Evolutionary conservation across 2,113 vertebrate genomes (phyloP).

Genomic region (Gasterosteus aculeatus): DNA sequence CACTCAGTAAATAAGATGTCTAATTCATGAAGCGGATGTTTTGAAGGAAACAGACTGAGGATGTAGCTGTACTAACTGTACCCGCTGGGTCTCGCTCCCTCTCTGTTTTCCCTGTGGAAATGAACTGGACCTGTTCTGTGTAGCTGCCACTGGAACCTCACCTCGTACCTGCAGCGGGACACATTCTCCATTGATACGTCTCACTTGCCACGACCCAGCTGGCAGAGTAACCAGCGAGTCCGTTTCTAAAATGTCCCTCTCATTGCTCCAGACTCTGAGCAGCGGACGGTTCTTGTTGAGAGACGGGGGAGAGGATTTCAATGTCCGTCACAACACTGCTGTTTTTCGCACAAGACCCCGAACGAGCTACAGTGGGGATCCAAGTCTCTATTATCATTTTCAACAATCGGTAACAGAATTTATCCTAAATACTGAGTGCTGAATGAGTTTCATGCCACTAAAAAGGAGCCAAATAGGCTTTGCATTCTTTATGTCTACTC

Average conservation of each 20-base stretch:
- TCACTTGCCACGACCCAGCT: conserved; percentile 36
- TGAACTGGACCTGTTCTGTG: conserved; percentile 69
- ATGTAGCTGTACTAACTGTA: conserved; percentile 70
- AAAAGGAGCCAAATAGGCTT: conserved; percentile 5
- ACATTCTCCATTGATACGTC: conserved; percentile 66
- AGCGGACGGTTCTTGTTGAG: conserved; percentile 6
- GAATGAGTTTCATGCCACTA: neutral
- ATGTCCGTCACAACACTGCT: conserved; percentile 25
- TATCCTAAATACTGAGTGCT: neutral
- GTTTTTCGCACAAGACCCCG: conserved; percentile 10
- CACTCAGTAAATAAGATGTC: conserved; percentile 77
- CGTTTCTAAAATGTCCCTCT: conserved; percentile 33
- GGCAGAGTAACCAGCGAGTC: conserved; percentile 34
- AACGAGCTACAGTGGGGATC: neutral
- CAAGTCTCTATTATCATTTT: neutral
- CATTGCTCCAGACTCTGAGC: conserved; percentile 41
- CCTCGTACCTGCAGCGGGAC: conserved; percentile 64
- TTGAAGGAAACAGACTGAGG: conserved; percentile 83
- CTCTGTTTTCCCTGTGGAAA: conserved; percentile 60
- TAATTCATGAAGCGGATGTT: conserved; percentile 86
- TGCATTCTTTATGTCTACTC: conserved; percentile 28
- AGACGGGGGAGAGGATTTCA: conserved; percentile 6
- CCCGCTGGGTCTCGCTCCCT: conserved; percentile 47
- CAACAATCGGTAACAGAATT: neutral
- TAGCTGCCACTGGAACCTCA: conserved; percentile 53